phyloP scores from a whole-genome alignment of 2,888 invertebrate species.

The Chesias legatella region DNA sequence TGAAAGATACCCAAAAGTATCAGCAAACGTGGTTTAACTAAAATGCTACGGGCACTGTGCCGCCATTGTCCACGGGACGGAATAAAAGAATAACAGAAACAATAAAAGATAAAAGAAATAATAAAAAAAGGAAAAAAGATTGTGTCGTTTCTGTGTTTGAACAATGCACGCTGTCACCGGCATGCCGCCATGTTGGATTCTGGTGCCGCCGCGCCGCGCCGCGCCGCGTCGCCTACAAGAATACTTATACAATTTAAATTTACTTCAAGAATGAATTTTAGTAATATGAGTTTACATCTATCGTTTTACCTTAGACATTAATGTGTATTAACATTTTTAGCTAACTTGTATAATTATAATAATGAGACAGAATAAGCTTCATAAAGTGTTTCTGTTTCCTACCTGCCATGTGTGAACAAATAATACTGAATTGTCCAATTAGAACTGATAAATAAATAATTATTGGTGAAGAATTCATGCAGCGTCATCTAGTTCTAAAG shows the following conservation, averaged over 20 bases:
- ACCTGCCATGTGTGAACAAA: too few relatives aligned
- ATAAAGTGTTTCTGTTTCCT: too few relatives aligned
- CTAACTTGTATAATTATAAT: too few relatives aligned
- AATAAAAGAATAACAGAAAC: slow-evolving; percentile 58
- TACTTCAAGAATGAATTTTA: slow-evolving; percentile 2
- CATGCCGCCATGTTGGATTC: slow-evolving; percentile 63
- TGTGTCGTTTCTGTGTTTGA: slow-evolving; percentile 77
- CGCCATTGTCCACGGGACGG: slow-evolving; percentile 65
- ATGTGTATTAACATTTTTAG: too few relatives aligned
- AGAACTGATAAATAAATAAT: too few relatives aligned
- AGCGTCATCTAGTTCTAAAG: too few relatives aligned
- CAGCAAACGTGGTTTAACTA: slow-evolving; percentile 63
- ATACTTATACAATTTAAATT: slow-evolving; percentile 14
- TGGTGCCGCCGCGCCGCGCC: slow-evolving; percentile 41
- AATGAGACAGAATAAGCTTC: too few relatives aligned
- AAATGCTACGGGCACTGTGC: slow-evolving; percentile 65
- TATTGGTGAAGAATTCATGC: too few relatives aligned
- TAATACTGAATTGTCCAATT: too few relatives aligned
- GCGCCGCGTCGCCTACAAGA: slow-evolving; percentile 33
- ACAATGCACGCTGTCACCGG: slow-evolving; percentile 74
- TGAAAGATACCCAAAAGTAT: slow-evolving; percentile 38
- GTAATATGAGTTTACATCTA: neutral
- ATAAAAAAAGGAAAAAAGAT: slow-evolving; percentile 56
- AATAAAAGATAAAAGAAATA: slow-evolving; percentile 46
- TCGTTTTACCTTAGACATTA: neutral